phyloP scores from a whole-genome alignment of 2,113 vertebrate species.

The Lophura nycthemera region DNA sequence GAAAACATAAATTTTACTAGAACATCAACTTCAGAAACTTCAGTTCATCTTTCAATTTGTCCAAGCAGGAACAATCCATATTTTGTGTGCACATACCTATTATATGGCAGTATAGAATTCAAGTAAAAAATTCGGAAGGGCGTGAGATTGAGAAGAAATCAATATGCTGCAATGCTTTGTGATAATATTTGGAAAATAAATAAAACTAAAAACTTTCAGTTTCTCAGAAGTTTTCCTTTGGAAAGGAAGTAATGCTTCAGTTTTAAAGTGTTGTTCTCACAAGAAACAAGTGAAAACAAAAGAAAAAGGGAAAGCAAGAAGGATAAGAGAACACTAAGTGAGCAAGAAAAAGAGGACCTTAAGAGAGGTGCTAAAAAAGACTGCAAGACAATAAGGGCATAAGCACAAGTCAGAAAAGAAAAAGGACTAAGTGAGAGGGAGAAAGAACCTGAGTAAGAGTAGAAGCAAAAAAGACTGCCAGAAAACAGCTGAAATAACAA shows the following conservation, averaged over 20 bases:
- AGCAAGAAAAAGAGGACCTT: neutral
- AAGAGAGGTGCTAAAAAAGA: neutral
- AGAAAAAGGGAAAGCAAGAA: neutral
- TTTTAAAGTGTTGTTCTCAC: neutral
- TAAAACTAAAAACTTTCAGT: neutral
- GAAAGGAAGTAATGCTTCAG: neutral
- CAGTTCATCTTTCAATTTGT: neutral
- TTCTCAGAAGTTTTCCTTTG: neutral
- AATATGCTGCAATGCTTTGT: neutral
- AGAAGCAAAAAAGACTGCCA: neutral
- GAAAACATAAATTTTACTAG: neutral
- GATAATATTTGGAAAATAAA: neutral
- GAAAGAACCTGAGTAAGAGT: neutral
- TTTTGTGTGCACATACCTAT: accelerated
- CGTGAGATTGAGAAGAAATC: neutral
- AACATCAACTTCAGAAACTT: neutral
- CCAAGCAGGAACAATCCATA: neutral
- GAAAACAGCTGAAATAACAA: neutral
- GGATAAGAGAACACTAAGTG: neutral
- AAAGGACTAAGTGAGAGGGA: neutral
- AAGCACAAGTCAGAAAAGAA: neutral
- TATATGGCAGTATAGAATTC: neutral
- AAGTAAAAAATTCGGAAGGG: neutral
- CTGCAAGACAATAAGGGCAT: neutral
- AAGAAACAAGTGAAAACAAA: neutral